Percentiles rank a stretch among this genome's conserved stretches.
Evolutionary conservation across 92 coral and sea anemone genomes (phyloP).

Genomic region (Phenganax subtilis): DNA sequence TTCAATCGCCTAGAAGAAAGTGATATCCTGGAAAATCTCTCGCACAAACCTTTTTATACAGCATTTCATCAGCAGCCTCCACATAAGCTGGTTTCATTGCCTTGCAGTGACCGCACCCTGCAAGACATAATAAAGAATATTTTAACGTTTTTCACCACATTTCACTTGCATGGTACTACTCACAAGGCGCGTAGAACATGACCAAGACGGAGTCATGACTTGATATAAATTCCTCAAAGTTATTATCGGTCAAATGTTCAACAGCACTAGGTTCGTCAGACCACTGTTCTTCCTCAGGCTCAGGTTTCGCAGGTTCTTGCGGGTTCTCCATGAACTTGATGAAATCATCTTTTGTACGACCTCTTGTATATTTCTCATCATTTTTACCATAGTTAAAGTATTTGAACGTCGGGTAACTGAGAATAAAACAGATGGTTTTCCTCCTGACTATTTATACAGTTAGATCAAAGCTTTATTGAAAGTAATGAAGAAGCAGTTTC

Average conservation of each 20-base stretch:
- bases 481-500: background rate
- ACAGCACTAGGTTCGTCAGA: constrained; percentile 40
- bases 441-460: background rate
- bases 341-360: constrained; percentile 82
- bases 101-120: constrained; percentile 99
- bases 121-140: background rate
- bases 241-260: constrained; percentile 28
- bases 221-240: constrained; percentile 20
- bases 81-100: constrained; percentile 88
- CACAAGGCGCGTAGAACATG: background rate
- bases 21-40: constrained; percentile 40
- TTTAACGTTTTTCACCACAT: background rate
- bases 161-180: background rate
- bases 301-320: constrained; percentile 81
- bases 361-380: constrained; percentile 83
- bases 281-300: constrained; percentile 43
- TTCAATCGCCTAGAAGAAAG: too few species aligned
- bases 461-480: background rate
- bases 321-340: constrained; percentile 90
- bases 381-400: constrained; percentile 94
- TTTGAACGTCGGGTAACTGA: constrained; percentile 82
- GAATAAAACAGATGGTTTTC: background rate
- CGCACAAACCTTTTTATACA: constrained; percentile 26
- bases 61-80: constrained; percentile 78
- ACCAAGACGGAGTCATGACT: constrained; percentile 9